Evolutionary conservation across 2,888 invertebrate genomes (phyloP), one percentile per base, ranked within the genome.

Genomic region (Acleris holmiana): DNA sequence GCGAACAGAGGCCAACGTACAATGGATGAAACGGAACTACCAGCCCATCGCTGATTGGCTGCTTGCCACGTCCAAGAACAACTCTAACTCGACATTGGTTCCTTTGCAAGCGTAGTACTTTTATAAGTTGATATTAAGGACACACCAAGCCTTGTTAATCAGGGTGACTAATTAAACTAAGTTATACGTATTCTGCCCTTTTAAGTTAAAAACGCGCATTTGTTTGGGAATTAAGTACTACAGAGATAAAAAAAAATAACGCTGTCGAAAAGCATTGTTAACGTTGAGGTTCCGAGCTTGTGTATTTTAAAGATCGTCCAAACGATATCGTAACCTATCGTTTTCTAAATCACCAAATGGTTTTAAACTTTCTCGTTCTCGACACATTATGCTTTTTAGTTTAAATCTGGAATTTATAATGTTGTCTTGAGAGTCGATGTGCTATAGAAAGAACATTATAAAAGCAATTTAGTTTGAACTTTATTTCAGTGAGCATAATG

Each of bases 21-120:
- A 95, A 70, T 98, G 98, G 98, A 95, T 96, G 94, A 91, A 95
- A 58, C 92, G 91, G 53, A 96, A 97, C 86, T 96, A 96, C 78
- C 89, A 94, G 59, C 93, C 94, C 2, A 96, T 98, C 66, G 94
- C 95, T 3, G 88, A 94, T 40, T 98, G 98, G 98, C 85, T 98
- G 10, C 71, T 86, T 4, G 71, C 73, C 2, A 79, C 77, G 1
- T 84, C 89, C 13, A 78, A 77, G 50, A 61, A 67, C 35, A 47
- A 67, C 18, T 71, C 73, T 25, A 76, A 76, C 62, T 68, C 67
- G 18, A 72, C 71, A 66, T 70, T 54, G 29, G 41, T 25, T 47
- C 41, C 1, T 44, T 44, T 15, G 15, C 15, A n/a, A 58, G n/a
- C 25, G 19, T 50, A 56, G 50, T 41, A 18, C 48, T 62, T 50